These are phyloP conservation scores for Unio delphinus DNA, from an alignment of 2,888 invertebrate species.

Conservation along the genomic window DNA sequence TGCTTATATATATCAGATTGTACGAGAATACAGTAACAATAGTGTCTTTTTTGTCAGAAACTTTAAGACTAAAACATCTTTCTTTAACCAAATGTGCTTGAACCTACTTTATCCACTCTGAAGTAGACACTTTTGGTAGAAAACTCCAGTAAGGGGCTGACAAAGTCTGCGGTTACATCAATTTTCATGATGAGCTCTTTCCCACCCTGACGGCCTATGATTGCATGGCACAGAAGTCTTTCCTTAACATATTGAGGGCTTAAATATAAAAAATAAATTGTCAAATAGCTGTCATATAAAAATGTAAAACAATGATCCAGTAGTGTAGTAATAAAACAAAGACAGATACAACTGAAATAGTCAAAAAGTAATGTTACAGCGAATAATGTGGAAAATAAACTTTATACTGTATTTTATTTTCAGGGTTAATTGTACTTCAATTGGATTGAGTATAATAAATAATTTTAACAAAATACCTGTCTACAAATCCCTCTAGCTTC, in stretches of 20 bases:
- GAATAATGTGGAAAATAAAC: background rate
- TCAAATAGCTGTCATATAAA: too few relatives aligned
- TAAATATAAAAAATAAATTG: slow-evolving; percentile 6
- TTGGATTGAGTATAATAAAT: background rate
- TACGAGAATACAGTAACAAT: background rate
- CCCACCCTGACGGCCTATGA: slow-evolving; percentile 71
- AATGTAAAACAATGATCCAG: too few relatives aligned
- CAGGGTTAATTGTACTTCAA: too few relatives aligned
- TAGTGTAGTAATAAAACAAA: background rate
- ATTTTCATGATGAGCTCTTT: slow-evolving; percentile 71
- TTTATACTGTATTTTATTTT: too few relatives aligned
- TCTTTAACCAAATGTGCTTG: background rate
- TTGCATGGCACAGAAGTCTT: slow-evolving; percentile 68
- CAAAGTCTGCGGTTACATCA: slow-evolving; percentile 69
- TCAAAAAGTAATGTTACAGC: background rate
- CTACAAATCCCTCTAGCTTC: slow-evolving; percentile 66
- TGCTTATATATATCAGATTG: background rate
- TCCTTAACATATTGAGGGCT: slow-evolving; percentile 69
- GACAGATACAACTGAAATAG: background rate
- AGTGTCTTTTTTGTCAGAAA: background rate
- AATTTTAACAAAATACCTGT: slow-evolving; percentile 44
- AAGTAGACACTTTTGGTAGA: slow-evolving; percentile 68
- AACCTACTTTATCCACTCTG: slow-evolving; percentile 68
- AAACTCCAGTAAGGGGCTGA: slow-evolving; percentile 70
- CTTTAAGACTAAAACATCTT: background rate